Percentiles rank a stretch among this genome's conserved stretches.
phyloP scores from a whole-genome alignment of 2,113 vertebrate genomes.

The Antechinus stuartii region DNA sequence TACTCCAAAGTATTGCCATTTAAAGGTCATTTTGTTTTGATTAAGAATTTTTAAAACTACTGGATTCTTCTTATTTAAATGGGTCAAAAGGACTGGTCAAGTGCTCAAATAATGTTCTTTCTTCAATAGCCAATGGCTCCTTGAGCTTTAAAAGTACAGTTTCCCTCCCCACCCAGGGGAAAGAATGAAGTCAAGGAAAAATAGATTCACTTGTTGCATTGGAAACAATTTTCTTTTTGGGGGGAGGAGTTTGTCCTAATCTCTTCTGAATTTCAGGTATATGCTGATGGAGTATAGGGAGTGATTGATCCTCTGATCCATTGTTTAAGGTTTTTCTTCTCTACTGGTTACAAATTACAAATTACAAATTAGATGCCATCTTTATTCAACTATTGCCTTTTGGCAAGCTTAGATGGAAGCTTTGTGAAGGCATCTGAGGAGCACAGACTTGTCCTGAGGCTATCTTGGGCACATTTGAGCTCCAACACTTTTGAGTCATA shows the following conservation, averaged over 20 bases:
- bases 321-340: background rate
- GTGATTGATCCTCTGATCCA: background rate
- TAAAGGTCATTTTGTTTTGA: background rate
- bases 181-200: background rate
- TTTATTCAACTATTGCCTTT: background rate
- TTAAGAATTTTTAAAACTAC: background rate
- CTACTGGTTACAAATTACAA: background rate
- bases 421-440: background rate
- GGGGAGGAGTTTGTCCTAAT: background rate
- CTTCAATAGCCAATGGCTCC: background rate
- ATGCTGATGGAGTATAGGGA: background rate
- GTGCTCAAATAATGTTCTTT: background rate
- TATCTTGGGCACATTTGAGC: background rate
- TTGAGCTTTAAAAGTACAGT: background rate
- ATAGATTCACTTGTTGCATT: background rate
- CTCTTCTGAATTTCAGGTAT: background rate
- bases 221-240: background rate
- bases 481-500: background rate
- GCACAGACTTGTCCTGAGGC: background rate
- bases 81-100: background rate
- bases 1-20: background rate
- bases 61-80: background rate
- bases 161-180: background rate
- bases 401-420: background rate
- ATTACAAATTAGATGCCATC: background rate